Conservation (phyloP, 2,797 vertebrate genomes). For the Syngnathus acus region DNA sequence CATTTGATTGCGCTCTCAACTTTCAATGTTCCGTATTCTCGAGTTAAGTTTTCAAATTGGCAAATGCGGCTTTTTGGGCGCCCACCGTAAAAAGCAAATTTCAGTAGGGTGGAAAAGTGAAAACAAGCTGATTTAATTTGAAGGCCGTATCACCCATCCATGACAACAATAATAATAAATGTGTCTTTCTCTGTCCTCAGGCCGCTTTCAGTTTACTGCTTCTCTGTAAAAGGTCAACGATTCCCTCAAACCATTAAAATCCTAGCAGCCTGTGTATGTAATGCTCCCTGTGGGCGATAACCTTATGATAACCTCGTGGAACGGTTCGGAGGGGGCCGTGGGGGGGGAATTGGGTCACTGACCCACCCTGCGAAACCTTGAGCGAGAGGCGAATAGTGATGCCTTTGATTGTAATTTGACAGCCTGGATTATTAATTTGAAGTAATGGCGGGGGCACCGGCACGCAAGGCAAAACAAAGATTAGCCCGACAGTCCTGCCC, state of each 20-base stretch:
- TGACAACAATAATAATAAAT: not conserved
- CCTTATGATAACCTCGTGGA: conserved; percentile 51
- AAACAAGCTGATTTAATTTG: not conserved
- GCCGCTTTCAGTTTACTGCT: conserved; percentile 29
- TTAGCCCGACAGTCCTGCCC: conserved; percentile 18
- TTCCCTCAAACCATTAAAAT: conserved; percentile 63
- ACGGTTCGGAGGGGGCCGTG: conserved; percentile 4
- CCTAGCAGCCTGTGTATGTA: conserved; percentile 52
- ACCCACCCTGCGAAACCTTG: conserved; percentile 30
- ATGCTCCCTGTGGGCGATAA: conserved; percentile 44
- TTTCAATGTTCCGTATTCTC: too few species aligned
- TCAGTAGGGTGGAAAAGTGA: not conserved
- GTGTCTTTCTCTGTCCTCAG: not conserved
- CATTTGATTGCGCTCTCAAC: not conserved
- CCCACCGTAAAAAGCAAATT: too few species aligned
- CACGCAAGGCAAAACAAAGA: conserved; percentile 49
- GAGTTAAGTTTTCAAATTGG: too few species aligned
- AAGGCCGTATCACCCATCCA: not conserved
- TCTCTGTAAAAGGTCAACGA: conserved; percentile 52
- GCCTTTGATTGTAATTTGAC: conserved; percentile 38
- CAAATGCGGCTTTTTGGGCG: too few species aligned
- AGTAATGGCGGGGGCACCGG: conserved; percentile 39
- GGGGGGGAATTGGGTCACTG: conserved; percentile 28
- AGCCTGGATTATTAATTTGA: conserved; percentile 40
- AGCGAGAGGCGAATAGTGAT: conserved; percentile 42